These are phyloP conservation scores for Scotopteryx bipunctaria DNA, from an alignment of 2,888 invertebrate species.

Conservation along the genomic window DNA sequence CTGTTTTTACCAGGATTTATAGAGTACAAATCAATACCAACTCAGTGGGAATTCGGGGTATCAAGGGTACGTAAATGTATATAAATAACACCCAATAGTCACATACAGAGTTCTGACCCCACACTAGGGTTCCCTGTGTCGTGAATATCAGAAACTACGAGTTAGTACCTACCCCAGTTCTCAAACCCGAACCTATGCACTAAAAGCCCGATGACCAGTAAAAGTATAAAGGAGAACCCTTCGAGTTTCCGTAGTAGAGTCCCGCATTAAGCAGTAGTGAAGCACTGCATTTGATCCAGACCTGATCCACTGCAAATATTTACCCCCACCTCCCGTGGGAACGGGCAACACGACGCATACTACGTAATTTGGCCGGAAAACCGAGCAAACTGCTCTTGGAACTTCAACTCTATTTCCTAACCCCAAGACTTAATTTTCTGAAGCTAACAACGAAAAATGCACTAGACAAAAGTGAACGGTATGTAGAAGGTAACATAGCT, in stretches of 20 bases:
- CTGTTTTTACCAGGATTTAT: no score
- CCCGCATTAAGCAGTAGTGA: conserved; percentile 20
- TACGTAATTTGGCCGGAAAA: conserved; percentile 15
- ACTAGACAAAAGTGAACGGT: neutral
- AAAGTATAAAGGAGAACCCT: neutral
- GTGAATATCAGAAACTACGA: no score
- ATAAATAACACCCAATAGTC: no score
- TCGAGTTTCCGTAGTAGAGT: conserved; percentile 24
- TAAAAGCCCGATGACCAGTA: no score
- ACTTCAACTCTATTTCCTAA: conserved; percentile 7
- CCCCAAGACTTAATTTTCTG: neutral
- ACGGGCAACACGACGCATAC: conserved; percentile 21
- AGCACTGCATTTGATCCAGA: conserved; percentile 34
- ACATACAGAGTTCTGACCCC: no score
- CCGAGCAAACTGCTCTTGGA: neutral
- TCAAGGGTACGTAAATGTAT: no score
- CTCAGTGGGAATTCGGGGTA: no score
- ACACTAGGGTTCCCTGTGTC: no score
- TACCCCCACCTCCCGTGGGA: conserved; percentile 39
- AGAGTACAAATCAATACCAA: no score
- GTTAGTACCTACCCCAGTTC: no score
- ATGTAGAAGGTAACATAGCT: neutral
- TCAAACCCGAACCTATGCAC: no score
- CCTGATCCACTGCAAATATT: conserved; percentile 43
- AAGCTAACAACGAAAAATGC: neutral